Evolutionary conservation across 2,797 vertebrate genomes (phyloP).

Genomic region (Sarcoramphus papa): DNA sequence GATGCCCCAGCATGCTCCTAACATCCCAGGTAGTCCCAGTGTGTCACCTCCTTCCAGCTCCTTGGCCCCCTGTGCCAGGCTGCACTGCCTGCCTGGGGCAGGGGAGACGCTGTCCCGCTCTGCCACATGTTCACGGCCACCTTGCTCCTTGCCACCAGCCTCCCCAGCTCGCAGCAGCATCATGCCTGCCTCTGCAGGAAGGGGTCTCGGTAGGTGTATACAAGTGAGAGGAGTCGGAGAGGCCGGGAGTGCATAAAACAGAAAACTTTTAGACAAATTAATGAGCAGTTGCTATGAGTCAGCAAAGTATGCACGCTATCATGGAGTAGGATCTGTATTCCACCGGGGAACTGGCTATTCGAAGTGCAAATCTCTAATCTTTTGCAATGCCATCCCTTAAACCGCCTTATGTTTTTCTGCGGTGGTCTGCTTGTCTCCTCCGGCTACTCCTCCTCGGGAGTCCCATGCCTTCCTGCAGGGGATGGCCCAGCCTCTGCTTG

Average conservation of each 20-base stretch:
- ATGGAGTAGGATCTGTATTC: neutral
- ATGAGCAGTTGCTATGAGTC: neutral
- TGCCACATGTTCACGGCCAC: rapidly evolving
- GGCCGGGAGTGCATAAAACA: neutral
- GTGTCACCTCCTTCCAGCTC: neutral
- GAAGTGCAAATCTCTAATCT: neutral
- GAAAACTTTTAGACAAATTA: neutral
- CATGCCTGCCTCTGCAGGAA: neutral
- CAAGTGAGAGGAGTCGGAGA: neutral
- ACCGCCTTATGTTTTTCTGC: neutral
- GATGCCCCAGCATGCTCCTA: neutral
- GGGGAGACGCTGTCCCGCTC: neutral
- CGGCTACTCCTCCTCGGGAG: neutral
- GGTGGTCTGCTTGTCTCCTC: neutral
- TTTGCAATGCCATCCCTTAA: neutral
- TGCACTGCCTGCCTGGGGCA: neutral
- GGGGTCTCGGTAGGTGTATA: neutral
- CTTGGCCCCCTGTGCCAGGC: neutral
- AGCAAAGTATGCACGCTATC: neutral
- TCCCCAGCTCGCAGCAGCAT: neutral
- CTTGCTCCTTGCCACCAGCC: neutral
- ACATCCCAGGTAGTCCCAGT: neutral
- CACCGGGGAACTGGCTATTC: neutral
- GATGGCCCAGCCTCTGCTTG: too few relatives aligned
- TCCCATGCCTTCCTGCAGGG: neutral